Evolutionary conservation across 1,140 invertebrate genomes (phyloP), one percentile per base, ranked within the genome.

Genomic region (Nasonia longicornis): DNA sequence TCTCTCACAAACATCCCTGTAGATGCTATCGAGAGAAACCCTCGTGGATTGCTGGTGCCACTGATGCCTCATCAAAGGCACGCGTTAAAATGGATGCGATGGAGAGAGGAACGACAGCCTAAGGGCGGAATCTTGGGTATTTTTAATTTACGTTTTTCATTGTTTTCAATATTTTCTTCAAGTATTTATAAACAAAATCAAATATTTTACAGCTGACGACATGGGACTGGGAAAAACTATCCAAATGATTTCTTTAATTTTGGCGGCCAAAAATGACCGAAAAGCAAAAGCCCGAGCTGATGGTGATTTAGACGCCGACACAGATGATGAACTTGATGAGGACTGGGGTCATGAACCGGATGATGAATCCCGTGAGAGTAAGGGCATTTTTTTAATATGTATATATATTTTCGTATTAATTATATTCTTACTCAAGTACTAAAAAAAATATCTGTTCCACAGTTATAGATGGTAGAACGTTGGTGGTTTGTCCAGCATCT

Each of bases 211-310:
- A 93, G 97, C 97, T 74, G 97, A 98, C 91, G 97, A 98, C 87
- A 98, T 99, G 97, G 98, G 98, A 42, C 89, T 97, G 0, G 97
- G 96, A 0, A 98, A 99, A 91, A 99, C 98, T 0, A 88, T 99
- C 3, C 97, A 96, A 0, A 97, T 98, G 94, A 96, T 99, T 80
- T 93, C 97, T 0, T 88, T 98, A 4, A 84, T 90, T 2, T 67
- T 90, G 7, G 69, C 77, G 0, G 75, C 70, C 29, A 92, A 96
- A 80, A 85, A 79, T 58, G 77, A 79, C 20, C 42, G 38, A 71
- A 20, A 71, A 38, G 70, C 26, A 58, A 71, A 71, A 22, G 83
- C 84, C 10, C 12, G 11, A 22, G 84, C 35, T 48, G 14, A 58
- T 11, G 52, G 31, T 4, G 82, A 84, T 11, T n/a, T 4, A 3